phyloP scores from a whole-genome alignment of 2,797 vertebrate species.

The Nannoperca obscura region DNA sequence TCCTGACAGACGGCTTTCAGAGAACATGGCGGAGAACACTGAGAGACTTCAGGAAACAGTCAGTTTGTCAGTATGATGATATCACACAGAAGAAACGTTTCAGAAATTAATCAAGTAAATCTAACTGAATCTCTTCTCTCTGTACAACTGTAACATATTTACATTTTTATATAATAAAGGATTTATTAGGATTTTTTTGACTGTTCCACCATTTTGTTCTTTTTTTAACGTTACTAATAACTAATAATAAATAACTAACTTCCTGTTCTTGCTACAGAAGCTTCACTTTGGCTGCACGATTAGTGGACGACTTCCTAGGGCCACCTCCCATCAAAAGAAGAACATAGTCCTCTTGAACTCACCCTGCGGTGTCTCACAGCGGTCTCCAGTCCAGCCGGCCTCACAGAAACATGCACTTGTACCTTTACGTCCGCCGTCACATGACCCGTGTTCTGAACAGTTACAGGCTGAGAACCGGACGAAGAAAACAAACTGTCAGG shows the following conservation, averaged over 20 bases:
- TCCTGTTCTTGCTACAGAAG: not conserved
- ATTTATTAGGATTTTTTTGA: too few species aligned
- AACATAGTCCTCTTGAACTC: constrained; percentile 18
- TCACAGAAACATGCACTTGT: constrained; percentile 91
- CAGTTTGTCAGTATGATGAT: too few species aligned
- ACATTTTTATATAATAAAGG: too few species aligned
- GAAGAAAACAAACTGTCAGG: not conserved
- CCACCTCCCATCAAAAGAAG: not conserved
- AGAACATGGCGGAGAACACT: constrained; percentile 89
- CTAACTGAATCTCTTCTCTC: too few species aligned
- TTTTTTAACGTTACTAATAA: not conserved
- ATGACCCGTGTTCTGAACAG: constrained; percentile 89
- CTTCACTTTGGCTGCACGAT: not conserved
- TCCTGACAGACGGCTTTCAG: constrained; percentile 87
- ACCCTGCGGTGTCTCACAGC: constrained; percentile 89
- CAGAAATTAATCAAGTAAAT: too few species aligned
- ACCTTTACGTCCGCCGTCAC: constrained; percentile 86
- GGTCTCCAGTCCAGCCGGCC: constrained; percentile 90
- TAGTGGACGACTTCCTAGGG: not conserved
- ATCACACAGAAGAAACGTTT: too few species aligned
- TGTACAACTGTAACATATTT: too few species aligned
- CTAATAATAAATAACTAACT: not conserved
- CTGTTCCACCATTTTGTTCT: not conserved
- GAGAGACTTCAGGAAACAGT: constrained; percentile 41
- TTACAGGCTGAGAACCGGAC: constrained; percentile 86